These are phyloP conservation scores for Pangasius mekongensis DNA, from an alignment of 2,797 vertebrate species.

Conservation along the genomic window DNA sequence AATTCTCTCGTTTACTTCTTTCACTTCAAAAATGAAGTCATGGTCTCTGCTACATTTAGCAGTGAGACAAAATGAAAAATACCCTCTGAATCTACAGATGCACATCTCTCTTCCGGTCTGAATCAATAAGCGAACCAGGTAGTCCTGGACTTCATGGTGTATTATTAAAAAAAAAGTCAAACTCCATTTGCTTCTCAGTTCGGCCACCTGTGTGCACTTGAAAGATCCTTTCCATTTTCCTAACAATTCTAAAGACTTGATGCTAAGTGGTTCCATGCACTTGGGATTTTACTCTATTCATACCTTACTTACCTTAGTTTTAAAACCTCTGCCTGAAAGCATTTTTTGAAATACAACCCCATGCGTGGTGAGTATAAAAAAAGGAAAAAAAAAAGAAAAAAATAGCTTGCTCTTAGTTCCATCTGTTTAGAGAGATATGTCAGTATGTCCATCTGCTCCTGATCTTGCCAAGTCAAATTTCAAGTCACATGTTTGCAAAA, in stretches of 20 bases:
- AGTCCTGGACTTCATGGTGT: not conserved
- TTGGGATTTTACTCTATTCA: slow-evolving; percentile 15
- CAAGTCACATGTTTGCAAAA: not conserved
- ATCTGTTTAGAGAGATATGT: slow-evolving; percentile 45
- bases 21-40: not conserved
- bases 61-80: not conserved
- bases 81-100: not conserved
- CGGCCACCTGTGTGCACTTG: slow-evolving; percentile 71
- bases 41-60: not conserved
- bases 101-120: not conserved
- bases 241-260: slow-evolving; percentile 68
- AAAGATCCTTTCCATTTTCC: slow-evolving; percentile 73
- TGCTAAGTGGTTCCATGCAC: slow-evolving; percentile 56
- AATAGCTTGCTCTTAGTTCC: slow-evolving; percentile 39
- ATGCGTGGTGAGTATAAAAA: not conserved
- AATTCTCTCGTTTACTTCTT: not conserved
- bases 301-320: slow-evolving; percentile 69
- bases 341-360: slow-evolving; percentile 69
- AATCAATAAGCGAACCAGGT: not conserved
- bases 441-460: slow-evolving; percentile 37
- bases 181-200: slow-evolving; percentile 73
- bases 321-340: slow-evolving; percentile 67
- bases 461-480: slow-evolving; percentile 31
- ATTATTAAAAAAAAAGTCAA: slow-evolving; percentile 32
- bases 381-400: slow-evolving; percentile 41